Percentiles rank a stretch among this genome's conserved stretches.
Evolutionary conservation across 2,113 vertebrate species (phyloP).

Genomic region (Glaucidium brasilianum): DNA sequence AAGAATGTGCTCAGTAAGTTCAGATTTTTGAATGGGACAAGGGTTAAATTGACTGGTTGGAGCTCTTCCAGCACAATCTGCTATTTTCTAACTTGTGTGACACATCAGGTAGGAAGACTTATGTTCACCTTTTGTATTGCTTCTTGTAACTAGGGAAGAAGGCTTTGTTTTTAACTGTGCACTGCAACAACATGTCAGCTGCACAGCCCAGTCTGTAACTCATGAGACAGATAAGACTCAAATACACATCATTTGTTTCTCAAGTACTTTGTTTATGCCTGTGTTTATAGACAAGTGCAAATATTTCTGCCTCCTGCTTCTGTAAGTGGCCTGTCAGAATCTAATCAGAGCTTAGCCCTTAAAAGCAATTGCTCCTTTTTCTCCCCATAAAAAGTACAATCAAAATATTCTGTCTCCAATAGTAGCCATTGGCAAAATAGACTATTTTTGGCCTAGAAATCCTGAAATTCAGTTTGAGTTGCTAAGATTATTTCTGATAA

Average conservation of each 20-base stretch:
- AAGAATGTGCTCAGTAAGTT: background rate
- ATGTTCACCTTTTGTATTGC: background rate
- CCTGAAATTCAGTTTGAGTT: background rate
- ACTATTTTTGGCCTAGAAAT: background rate
- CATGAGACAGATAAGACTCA: background rate
- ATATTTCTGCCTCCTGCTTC: background rate
- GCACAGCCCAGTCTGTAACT: background rate
- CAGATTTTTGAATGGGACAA: background rate
- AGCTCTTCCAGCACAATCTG: background rate
- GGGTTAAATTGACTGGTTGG: background rate
- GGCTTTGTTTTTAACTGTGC: conserved; percentile 6
- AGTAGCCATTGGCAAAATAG: background rate
- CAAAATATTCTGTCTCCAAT: background rate
- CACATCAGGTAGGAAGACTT: background rate
- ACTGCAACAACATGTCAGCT: background rate
- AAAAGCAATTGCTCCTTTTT: background rate
- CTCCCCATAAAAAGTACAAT: background rate
- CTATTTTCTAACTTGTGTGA: background rate
- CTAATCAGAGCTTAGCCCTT: background rate
- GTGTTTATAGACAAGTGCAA: background rate
- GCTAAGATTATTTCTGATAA: background rate
- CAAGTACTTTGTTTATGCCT: background rate
- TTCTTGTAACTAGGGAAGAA: background rate
- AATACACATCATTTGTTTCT: background rate
- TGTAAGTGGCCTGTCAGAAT: background rate